Base-by-base conservation (phyloP, 2,113 vertebrate species). In the Kobus ellipsiprymnus region DNA sequence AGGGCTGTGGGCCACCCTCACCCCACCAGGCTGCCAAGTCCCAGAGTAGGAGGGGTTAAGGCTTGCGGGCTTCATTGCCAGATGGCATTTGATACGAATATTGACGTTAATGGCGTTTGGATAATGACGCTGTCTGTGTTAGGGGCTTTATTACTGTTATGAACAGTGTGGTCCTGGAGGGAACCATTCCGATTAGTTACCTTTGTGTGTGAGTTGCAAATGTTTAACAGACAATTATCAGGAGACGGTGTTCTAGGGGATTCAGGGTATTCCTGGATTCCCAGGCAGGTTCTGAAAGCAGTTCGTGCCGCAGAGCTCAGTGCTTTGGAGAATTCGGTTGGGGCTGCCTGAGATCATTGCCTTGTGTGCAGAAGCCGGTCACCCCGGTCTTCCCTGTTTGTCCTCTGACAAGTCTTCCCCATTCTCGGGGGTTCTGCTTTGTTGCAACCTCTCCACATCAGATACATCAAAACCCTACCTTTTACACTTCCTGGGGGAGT, bases 401-500 rank as follows among this genome's bases (percentile, higher is more conserved):
- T 95, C 82, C 55, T 91, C 64, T 4, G 23, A 30, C 17, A 19
- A 94, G 93, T 14, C 85, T 71, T 87, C 92, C 15, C n/a, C 50
- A 74, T 95, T 97, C 96, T 88, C 84, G 25, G n/a, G 95, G 59
- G 64, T 91, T 89, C 92, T 95, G 96, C 95, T 98, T 98, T 95
- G 90, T 97, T 83, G 96, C 94, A 97, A 97, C 95, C 94, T 97
- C 81, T 96, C 80, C 93, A 91, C 97, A 90, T 94, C 97, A 97
- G 96, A 97, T 74, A 97, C 89, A 97, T 98, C 95, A 96, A 97
- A 97, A 97, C 80, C 36, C 95, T 98, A 93, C 95, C 97, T 98
- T 98, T 98, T 97, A 97, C 71, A 93, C 96, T 98, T 99, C 97
- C 96, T 96, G 94, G 95, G 98, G 96, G 98, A 98, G 95, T 97